Evolutionary conservation across 2,888 invertebrate species (phyloP), one percentile per base, ranked within the genome.

Genomic region (Amphipoea lucens): DNA sequence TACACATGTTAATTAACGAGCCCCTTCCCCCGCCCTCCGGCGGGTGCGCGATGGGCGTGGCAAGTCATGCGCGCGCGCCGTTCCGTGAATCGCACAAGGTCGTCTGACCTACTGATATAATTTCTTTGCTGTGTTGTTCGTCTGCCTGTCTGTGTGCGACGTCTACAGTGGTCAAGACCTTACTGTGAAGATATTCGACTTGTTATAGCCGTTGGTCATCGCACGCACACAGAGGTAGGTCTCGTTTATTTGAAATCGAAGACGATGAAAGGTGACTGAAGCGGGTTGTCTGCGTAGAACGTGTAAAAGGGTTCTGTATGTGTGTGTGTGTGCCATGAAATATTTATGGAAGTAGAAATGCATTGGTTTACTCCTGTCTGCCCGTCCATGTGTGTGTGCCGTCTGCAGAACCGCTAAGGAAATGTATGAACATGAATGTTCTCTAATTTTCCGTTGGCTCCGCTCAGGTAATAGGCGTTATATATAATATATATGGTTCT

Each of bases 31-130:
- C 75, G 66, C 51, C 62, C n/a, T 12, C n/a, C 75, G 82, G 87
- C 82, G 86, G 79, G 82, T 81, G 83, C 79, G 85, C 79, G 79
- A 90, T 88, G 89, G 93, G 92, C 91, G 92, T 91, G 93, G 91
- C 92, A 89, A 88, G 87, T 79, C 90, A 91, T 91, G 93, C 93
- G 93, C 91, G 92, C 92, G 93, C 91, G 90, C 91, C 91, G 92
- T 94, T 94, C 94, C 91, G 90, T 93, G 94, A 94, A 94, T 90
- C 92, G 90, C 87, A 90, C 94, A 94, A 94, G 95, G 93, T 89
- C 93, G 93, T 93, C 94, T 95, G 94, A 93, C 93, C 94, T 89
- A 93, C 92, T 93, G 92, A 92, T 94, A 93, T 92, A 90, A 92
- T 93, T 93, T 90, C 92, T 82, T 85, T 90, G 83, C 82, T 89